Conservation (phyloP, 1,140 invertebrate genomes). For the Atta colombica region DNA sequence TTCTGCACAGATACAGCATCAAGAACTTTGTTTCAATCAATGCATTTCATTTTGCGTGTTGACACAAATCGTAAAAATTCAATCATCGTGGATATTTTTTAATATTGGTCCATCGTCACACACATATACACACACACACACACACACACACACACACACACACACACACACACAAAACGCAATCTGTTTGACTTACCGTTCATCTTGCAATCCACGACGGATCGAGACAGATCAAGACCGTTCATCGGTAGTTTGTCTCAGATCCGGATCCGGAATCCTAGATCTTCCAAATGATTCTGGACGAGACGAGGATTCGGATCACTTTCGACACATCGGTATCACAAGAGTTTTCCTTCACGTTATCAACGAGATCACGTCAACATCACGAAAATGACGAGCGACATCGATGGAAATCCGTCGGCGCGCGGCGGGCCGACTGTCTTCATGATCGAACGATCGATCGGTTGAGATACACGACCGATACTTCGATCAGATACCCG, state of each 20-base stretch:
- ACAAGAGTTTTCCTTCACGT: slow-evolving; percentile 52
- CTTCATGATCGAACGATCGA: slow-evolving; percentile 68
- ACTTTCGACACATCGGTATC: slow-evolving; percentile 60
- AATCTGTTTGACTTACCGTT: slow-evolving; percentile 77
- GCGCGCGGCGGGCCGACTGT: not conserved
- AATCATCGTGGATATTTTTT: not conserved
- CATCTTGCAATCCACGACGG: slow-evolving; percentile 75
- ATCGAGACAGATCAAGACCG: slow-evolving; percentile 73
- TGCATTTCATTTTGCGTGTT: not conserved
- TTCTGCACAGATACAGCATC: not conserved
- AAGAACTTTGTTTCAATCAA: slow-evolving; percentile 2
- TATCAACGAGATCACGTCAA: slow-evolving; percentile 42
- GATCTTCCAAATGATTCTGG: slow-evolving; percentile 36
- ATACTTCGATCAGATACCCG: slow-evolving; percentile 11
- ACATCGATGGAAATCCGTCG: not conserved
- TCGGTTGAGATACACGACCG: slow-evolving; percentile 25
- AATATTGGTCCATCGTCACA: not conserved
- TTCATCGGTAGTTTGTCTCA: slow-evolving; percentile 35
- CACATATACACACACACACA: too few relatives aligned
- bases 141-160: too few relatives aligned
- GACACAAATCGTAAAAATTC: not conserved
- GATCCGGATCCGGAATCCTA: not conserved
- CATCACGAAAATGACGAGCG: slow-evolving; percentile 43
- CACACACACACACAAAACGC: too few relatives aligned
- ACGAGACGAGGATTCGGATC: not conserved